phyloP scores from a whole-genome alignment of 2,888 invertebrate species.

The Muscina levida region DNA sequence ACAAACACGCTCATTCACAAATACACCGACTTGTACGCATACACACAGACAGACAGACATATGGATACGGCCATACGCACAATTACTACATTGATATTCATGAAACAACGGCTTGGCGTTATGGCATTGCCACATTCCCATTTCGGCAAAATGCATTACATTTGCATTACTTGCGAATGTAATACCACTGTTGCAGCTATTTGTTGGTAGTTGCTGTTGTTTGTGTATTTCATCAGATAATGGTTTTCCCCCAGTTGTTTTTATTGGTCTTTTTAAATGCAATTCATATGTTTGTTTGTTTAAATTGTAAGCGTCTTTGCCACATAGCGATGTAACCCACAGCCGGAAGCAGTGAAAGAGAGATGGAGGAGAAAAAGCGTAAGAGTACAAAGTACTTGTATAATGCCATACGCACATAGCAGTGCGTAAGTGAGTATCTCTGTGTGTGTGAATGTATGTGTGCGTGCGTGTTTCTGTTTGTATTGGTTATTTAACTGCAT shows the following conservation, averaged over 20 bases:
- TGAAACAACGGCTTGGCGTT: conserved; percentile 23
- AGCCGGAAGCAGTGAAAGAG: too few species aligned
- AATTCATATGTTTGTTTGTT: conserved; percentile 9
- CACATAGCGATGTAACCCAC: not conserved
- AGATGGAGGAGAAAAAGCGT: too few species aligned
- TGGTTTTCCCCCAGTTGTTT: conserved; percentile 37
- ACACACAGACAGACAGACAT: not conserved
- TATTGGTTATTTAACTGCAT: conserved; percentile 39
- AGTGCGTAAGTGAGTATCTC: conserved; percentile 16
- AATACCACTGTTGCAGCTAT: too few species aligned
- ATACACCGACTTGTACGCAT: not conserved
- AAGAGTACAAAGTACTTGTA: too few species aligned
- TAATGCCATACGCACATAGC: too few species aligned
- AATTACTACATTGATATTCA: conserved; percentile 27
- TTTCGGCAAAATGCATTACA: conserved; percentile 33
- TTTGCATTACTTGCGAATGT: conserved; percentile 38
- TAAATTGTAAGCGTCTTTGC: not conserved
- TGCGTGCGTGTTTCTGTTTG: too few species aligned
- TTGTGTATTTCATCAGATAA: conserved; percentile 34
- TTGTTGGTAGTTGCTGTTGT: not conserved
- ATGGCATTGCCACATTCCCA: conserved; percentile 42
- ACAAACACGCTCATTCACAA: not conserved
- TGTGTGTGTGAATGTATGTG: not conserved
- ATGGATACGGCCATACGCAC: not conserved
- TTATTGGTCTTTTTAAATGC: conserved; percentile 25